Evolutionary conservation across 2,113 vertebrate genomes (phyloP).

Genomic region (Nothocercus julius): DNA sequence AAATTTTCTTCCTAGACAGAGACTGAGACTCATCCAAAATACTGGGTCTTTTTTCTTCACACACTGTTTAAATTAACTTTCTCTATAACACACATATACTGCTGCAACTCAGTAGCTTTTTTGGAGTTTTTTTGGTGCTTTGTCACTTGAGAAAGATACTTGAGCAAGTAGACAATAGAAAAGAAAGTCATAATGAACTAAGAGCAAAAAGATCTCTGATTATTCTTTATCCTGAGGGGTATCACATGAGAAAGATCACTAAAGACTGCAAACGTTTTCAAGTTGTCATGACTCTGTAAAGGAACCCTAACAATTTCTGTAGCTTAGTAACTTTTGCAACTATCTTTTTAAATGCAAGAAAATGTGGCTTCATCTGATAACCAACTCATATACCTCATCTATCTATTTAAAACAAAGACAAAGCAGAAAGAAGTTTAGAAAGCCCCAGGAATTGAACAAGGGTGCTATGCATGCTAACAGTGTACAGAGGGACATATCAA

Average conservation of each 20-base stretch:
- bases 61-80: not conserved
- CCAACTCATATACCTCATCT: not conserved
- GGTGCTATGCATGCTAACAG: not conserved
- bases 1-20: not conserved
- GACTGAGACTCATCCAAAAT: not conserved
- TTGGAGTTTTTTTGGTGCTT: too few relatives aligned
- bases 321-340: not conserved
- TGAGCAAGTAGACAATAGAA: not conserved
- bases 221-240: not conserved
- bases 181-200: not conserved
- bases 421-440: not conserved
- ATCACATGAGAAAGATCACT: not conserved
- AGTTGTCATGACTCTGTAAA: not conserved
- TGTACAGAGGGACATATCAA: not conserved
- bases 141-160: not conserved
- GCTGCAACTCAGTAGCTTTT: not conserved
- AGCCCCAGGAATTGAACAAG: not conserved
- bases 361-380: not conserved
- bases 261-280: not conserved
- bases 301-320: not conserved
- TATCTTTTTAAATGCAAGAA: not conserved
- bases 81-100: not conserved
- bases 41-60: not conserved
- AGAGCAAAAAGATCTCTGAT: not conserved
- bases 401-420: not conserved